These are phyloP conservation scores for Xyrichtys novacula DNA, from an alignment of 2,797 vertebrate species.

Conservation along the genomic window DNA sequence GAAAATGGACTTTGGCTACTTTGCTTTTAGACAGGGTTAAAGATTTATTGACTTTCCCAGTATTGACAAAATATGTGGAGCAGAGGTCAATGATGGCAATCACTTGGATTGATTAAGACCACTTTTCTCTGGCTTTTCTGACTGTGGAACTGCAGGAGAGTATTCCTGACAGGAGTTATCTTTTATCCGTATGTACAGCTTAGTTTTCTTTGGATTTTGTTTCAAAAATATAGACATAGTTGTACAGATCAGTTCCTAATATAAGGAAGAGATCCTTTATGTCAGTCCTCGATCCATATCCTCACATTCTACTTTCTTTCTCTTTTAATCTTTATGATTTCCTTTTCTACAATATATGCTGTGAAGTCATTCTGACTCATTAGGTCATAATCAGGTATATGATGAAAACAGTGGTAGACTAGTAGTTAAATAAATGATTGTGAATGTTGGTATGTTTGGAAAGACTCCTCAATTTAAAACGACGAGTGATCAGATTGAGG, in stretches of 20 bases:
- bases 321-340: too few relatives aligned
- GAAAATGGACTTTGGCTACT: constrained; percentile 40
- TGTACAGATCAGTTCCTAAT: neutral
- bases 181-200: neutral
- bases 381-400: too few relatives aligned
- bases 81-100: constrained; percentile 23
- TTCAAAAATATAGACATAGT: neutral
- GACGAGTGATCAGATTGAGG: too few relatives aligned
- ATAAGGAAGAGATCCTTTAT: neutral
- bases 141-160: constrained; percentile 1
- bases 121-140: constrained; percentile 26
- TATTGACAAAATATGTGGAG: constrained; percentile 44
- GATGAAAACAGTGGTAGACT: too few relatives aligned
- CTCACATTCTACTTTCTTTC: too few relatives aligned
- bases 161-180: neutral
- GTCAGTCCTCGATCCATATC: too few relatives aligned
- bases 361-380: too few relatives aligned
- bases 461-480: too few relatives aligned
- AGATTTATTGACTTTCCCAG: constrained; percentile 49
- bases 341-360: too few relatives aligned
- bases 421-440: too few relatives aligned
- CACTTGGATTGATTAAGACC: constrained; percentile 40
- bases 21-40: constrained; percentile 34
- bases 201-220: neutral
- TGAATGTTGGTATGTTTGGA: too few relatives aligned